Conservation (phyloP, 2,888 invertebrate genomes). For the Rhagium mordax region DNA sequence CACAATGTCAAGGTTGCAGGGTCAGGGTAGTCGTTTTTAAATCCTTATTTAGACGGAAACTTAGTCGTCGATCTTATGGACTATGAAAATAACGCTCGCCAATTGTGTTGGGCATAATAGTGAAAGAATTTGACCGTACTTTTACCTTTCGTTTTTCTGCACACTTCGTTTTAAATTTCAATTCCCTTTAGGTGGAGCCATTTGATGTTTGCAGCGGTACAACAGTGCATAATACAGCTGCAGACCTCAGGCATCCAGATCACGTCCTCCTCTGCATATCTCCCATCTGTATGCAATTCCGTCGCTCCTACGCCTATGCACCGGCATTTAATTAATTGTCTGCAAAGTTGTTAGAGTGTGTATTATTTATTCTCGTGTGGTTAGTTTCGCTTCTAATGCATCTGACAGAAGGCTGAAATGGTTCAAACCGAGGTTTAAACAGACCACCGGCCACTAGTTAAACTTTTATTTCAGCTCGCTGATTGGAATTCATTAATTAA, state of each 20-base stretch:
- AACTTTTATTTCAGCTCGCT: constrained; percentile 45
- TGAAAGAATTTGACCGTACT: no score
- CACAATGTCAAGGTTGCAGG: no score
- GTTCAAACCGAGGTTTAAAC: constrained; percentile 40
- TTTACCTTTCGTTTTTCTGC: no score
- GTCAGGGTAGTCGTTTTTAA: no score
- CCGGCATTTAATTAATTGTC: constrained; percentile 53
- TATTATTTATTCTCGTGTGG: constrained; percentile 53
- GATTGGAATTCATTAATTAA: constrained; percentile 50
- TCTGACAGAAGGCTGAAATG: constrained; percentile 45
- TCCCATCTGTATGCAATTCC: background rate
- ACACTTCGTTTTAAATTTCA: no score
- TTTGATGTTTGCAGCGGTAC: background rate
- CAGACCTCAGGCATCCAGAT: background rate
- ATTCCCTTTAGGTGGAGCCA: no score
- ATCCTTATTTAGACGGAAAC: no score
- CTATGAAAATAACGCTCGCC: no score
- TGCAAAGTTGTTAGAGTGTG: constrained; percentile 54
- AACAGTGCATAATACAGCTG: background rate
- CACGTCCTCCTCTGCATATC: background rate
- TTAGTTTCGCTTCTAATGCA: constrained; percentile 44
- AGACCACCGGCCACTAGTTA: constrained; percentile 40
- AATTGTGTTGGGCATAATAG: no score
- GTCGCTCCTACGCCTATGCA: constrained; percentile 25
- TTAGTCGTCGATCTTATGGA: no score